These are phyloP conservation scores for Cyphomyrus plagiostoma DNA, from an alignment of 2,113 vertebrate species.

Conservation along the genomic window DNA sequence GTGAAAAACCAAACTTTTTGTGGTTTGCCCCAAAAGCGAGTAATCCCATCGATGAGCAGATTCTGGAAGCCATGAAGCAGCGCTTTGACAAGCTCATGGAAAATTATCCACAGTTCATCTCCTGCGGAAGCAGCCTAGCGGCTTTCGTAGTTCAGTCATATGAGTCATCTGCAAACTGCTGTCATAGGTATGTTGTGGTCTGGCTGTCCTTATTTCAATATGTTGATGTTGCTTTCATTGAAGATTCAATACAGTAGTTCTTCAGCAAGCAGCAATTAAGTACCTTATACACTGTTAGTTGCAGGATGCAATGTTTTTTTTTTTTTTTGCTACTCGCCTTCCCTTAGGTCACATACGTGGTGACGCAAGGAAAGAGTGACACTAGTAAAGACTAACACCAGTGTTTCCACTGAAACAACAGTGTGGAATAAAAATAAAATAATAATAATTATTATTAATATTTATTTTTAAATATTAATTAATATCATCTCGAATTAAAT, in stretches of 20 bases:
- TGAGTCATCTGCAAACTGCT: slow-evolving; percentile 46
- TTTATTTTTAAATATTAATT: no score
- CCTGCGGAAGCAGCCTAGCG: slow-evolving; percentile 70
- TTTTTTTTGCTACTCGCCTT: no score
- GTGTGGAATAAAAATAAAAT: no score
- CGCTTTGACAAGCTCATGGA: slow-evolving; percentile 64
- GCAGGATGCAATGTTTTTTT: no score
- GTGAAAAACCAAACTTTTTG: not conserved
- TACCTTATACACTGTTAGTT: not conserved
- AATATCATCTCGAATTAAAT: no score
- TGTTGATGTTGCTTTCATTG: not conserved
- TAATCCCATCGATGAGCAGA: slow-evolving; percentile 52
- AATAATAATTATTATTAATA: no score
- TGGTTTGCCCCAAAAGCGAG: slow-evolving; percentile 51
- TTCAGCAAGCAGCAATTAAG: not conserved
- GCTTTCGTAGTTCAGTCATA: slow-evolving; percentile 81
- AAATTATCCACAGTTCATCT: slow-evolving; percentile 57
- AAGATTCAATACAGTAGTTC: not conserved
- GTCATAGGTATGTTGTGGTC: not conserved
- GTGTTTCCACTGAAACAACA: not conserved
- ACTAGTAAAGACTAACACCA: not conserved
- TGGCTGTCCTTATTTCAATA: not conserved
- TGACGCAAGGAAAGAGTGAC: not conserved
- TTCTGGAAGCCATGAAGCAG: slow-evolving; percentile 61
- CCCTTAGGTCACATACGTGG: not conserved